Conservation (phyloP, 2,113 vertebrate genomes). For the Hydrolagus affinis region DNA sequence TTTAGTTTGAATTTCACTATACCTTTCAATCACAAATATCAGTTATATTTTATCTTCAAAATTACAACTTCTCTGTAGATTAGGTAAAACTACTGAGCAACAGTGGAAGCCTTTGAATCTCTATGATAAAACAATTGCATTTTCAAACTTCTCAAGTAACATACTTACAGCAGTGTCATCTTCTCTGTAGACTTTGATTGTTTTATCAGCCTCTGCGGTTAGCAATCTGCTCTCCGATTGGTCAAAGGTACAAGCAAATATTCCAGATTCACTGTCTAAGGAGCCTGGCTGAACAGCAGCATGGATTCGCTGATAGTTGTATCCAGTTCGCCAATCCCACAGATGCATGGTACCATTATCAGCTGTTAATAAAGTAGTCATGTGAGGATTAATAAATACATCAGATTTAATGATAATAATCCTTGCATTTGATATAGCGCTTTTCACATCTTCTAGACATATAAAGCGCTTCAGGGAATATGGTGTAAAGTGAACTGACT, state of each 20-base stretch:
- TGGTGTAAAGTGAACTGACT: too few species aligned
- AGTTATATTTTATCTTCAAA: neutral
- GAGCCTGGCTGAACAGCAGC: conserved; percentile 93
- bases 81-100: neutral
- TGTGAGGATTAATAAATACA: neutral
- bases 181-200: conserved; percentile 94
- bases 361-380: conserved; percentile 50
- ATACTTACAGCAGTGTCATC: conserved; percentile 80
- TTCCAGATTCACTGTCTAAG: conserved; percentile 94
- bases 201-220: conserved; percentile 95
- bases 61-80: neutral
- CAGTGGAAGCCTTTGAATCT: neutral
- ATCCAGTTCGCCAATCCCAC: conserved; percentile 98
- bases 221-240: conserved; percentile 83
- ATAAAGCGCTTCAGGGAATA: too few species aligned
- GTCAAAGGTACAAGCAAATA: conserved; percentile 91
- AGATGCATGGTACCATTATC: conserved; percentile 97
- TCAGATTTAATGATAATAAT: too few species aligned
- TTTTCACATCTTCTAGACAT: too few species aligned
- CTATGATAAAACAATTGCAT: neutral
- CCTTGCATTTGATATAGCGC: too few species aligned
- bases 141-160: neutral
- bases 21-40: neutral
- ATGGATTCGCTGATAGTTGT: conserved; percentile 95
- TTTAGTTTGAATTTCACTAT: too few species aligned